Conservation (phyloP, 2,113 vertebrate genomes). For the Casuarius casuarius region DNA sequence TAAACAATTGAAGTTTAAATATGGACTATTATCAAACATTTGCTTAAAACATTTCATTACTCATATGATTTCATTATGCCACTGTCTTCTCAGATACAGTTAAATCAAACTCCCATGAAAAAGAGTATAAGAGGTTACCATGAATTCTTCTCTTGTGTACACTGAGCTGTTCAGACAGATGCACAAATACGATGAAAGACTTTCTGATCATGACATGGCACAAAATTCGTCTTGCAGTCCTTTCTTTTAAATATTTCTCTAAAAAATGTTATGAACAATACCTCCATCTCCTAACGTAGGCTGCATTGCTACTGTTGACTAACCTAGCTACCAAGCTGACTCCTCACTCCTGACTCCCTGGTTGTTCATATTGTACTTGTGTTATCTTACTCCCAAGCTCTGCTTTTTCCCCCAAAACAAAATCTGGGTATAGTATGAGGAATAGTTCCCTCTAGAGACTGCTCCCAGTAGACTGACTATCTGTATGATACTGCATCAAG, state of each 20-base stretch:
- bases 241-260: background rate
- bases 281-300: background rate
- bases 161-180: background rate
- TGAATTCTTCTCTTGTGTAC: background rate
- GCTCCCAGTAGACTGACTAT: background rate
- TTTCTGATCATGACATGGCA: background rate
- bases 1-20: background rate
- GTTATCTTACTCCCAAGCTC: background rate
- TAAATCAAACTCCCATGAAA: background rate
- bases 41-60: background rate
- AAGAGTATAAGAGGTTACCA: background rate
- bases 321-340: rapidly evolving
- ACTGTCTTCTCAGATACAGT: background rate
- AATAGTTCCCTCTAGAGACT: background rate
- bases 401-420: rapidly evolving
- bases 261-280: background rate
- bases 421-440: background rate
- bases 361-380: background rate
- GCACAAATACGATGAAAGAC: background rate
- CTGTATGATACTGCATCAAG: background rate
- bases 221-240: background rate
- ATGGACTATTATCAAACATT: background rate
- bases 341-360: too few species aligned
- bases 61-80: background rate
- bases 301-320: rapidly evolving